A percentile compares a stretch with the other conserved stretches of the same genome.
Evolutionary conservation across 2,797 vertebrate genomes (phyloP).

Genomic region (Pantherophis alleghaniensis): DNA sequence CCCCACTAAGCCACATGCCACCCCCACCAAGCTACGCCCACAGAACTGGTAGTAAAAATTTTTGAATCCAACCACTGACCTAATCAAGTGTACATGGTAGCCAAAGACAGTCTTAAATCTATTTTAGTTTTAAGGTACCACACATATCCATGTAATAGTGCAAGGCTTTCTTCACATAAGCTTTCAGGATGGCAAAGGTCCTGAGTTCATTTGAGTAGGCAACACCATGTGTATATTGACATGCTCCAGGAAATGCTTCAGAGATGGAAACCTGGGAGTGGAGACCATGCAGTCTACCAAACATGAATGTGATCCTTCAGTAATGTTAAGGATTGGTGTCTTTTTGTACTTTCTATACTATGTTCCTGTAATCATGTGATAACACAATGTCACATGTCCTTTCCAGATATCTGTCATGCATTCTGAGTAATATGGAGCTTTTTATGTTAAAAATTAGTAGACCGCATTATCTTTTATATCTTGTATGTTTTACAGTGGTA

Average conservation of each 20-base stretch:
- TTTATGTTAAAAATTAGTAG: neutral
- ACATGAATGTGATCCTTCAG: neutral
- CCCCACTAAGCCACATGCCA: too few relatives aligned
- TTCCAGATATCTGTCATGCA: neutral
- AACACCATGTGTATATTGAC: neutral
- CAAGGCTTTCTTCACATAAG: neutral
- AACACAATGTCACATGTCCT: neutral
- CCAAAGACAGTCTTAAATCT: neutral
- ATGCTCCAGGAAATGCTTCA: neutral
- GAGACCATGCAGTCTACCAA: neutral
- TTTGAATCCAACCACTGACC: neutral
- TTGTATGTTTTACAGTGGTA: neutral
- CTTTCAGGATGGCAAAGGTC: neutral
- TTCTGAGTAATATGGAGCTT: neutral
- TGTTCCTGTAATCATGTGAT: neutral
- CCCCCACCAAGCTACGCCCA: too few relatives aligned
- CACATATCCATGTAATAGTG: neutral
- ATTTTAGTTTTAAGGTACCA: neutral
- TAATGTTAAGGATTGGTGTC: neutral
- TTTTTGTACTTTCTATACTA: neutral
- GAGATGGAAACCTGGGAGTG: neutral
- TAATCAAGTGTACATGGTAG: neutral
- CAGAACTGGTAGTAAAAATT: too few relatives aligned
- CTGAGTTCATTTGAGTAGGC: neutral
- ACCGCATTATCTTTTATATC: neutral